phyloP scores from a whole-genome alignment of 2,797 vertebrate genomes.

The Characodon lateralis region DNA sequence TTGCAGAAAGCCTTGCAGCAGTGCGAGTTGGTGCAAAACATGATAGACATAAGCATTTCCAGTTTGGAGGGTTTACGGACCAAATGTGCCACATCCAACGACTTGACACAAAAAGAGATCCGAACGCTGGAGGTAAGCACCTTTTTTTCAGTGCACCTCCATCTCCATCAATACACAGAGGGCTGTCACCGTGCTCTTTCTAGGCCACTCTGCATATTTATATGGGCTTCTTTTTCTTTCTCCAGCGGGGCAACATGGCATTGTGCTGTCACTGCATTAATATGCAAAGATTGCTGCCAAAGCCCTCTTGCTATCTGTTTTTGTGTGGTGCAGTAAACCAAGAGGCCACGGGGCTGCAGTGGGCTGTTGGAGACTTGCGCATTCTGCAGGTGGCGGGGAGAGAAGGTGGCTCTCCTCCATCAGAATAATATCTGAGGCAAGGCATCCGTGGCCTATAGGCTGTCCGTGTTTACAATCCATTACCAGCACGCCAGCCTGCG shows the following conservation, averaged over 20 bases:
- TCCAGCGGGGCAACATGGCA: slow-evolving; percentile 3
- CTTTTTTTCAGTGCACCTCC: slow-evolving; percentile 40
- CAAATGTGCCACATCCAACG: slow-evolving; percentile 99
- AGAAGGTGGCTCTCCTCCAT: slow-evolving; percentile 76
- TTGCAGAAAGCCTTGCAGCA: slow-evolving; percentile 98
- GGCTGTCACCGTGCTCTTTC: slow-evolving; percentile 49
- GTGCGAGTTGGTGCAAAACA: slow-evolving; percentile 98
- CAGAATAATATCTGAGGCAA: slow-evolving; percentile 59
- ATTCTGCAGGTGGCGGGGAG: slow-evolving; percentile 93
- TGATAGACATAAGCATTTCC: slow-evolving; percentile 99
- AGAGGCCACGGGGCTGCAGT: slow-evolving; percentile 81
- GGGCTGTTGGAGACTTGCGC: slow-evolving; percentile 86
- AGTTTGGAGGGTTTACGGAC: slow-evolving; percentile 97
- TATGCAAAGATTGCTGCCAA: slow-evolving; percentile 38
- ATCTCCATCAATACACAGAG: slow-evolving; percentile 48
- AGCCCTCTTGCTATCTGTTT: slow-evolving; percentile 49
- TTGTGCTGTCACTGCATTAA: slow-evolving; percentile 24
- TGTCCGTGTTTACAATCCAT: slow-evolving; percentile 65
- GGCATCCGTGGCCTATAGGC: slow-evolving; percentile 67
- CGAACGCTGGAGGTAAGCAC: slow-evolving; percentile 93
- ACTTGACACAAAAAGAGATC: slow-evolving; percentile 97
- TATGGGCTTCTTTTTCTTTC: background rate
- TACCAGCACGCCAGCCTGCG: slow-evolving; percentile 54
- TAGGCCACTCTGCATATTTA: slow-evolving; percentile 60
- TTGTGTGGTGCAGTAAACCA: slow-evolving; percentile 80